Evolutionary conservation across 2,113 vertebrate genomes (phyloP).

Genomic region (Brienomyrus brachyistius): DNA sequence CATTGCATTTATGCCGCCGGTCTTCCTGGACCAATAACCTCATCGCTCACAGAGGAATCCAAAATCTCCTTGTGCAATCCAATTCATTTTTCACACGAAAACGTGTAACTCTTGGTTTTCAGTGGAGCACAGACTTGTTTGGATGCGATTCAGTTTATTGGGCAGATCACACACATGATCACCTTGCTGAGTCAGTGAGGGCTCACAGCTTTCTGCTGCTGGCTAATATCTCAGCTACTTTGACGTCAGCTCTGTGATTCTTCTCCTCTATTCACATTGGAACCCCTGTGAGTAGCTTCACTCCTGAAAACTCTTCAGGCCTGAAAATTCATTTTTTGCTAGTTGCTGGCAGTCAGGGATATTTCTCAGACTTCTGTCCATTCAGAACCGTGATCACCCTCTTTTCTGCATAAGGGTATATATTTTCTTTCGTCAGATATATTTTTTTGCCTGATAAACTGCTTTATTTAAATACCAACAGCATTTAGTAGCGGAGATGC

Average conservation of each 20-base stretch:
- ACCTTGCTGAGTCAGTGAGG: neutral
- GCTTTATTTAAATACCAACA: neutral
- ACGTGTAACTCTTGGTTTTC: neutral
- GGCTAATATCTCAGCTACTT: neutral
- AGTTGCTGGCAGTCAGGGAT: neutral
- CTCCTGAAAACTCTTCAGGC: neutral
- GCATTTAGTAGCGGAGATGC: neutral
- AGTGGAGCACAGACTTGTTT: neutral
- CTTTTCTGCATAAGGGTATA: neutral
- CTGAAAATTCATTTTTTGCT: neutral
- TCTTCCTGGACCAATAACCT: neutral
- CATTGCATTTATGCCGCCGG: neutral
- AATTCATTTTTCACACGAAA: neutral
- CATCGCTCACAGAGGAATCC: neutral
- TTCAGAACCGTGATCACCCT: neutral
- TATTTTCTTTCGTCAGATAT: neutral
- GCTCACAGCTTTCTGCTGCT: neutral
- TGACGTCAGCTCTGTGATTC: neutral
- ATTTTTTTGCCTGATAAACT: neutral
- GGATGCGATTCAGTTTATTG: neutral
- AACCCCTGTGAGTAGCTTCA: neutral
- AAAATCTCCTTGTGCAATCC: neutral
- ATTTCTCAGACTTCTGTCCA: neutral
- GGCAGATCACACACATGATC: neutral
- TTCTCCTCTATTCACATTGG: neutral